Evolutionary conservation across 2,797 vertebrate genomes (phyloP), one percentile per base, ranked within the genome.

Genomic region (Coregonus sp.): DNA sequence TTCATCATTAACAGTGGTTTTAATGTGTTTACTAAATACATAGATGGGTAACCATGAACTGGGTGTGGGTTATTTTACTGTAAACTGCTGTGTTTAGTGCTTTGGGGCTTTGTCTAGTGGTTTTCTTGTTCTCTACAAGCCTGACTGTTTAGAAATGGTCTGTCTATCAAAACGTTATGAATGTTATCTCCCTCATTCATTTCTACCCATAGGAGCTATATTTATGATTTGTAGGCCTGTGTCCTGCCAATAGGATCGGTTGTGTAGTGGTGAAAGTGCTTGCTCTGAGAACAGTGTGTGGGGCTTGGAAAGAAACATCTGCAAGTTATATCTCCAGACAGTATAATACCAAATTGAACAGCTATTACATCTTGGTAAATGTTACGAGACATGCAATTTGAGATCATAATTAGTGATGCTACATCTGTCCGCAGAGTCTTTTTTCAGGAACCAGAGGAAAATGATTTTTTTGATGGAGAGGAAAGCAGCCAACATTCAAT

Each of bases 1-100:
- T 90, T 91, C 79, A 77, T 86, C 74, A 86, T 87, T 89, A 90
- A 87, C 86, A 81, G 78, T 83, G 78, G 86, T 88, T 91, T 88
- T 87, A 87, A 88, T 90, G 87, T 89, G 86, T 86, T 91, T 81
- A 78, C 78, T 83, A 78, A 84, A 89, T 84, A 84, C 84, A 85
- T 77, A 61, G 78, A 74, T 83, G 75, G 80, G 81, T 90, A 82
- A 75, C 40, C 35, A 50, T 84, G 81, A 86, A 84, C 80, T 73
- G n/a, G 74, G 78, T 80, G 81, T 73, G 70, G 68, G 80, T 81
- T 76, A 79, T 86, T 25, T 47, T 75, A 75, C 78, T 77, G 56
- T 71, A 80, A 68, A 54, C 70, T 52, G 75, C 59, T 80, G 18
- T 82, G 71, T 77, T 78, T 63, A 75, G 76, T 87, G 81, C 84